A percentile compares a stretch with the other conserved stretches of the same genome.
Evolutionary conservation across 2,113 vertebrate genomes (phyloP).

Genomic region (Potamarius usumacintae): DNA sequence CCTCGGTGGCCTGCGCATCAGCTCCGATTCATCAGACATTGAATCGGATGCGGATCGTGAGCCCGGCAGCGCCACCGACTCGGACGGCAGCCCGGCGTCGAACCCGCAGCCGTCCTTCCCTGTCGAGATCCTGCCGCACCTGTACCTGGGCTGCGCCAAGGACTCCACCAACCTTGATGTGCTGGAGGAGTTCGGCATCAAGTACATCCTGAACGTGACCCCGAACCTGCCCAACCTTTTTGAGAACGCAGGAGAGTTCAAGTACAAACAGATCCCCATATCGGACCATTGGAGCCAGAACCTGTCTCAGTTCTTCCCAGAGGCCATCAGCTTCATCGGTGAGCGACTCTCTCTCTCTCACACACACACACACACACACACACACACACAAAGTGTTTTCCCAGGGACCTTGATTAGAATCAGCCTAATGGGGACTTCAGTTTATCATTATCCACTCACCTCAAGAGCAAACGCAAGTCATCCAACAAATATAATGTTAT

Average conservation of each 20-base stretch:
- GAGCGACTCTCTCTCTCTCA: slow-evolving; percentile 65
- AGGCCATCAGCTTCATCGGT: slow-evolving; percentile 98
- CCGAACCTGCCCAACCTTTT: slow-evolving; percentile 98
- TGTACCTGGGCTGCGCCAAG: slow-evolving; percentile 92
- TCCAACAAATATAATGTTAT: background rate
- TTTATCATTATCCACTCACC: background rate
- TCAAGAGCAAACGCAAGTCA: background rate
- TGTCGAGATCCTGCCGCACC: slow-evolving; percentile 86
- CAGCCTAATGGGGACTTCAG: background rate
- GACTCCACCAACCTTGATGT: slow-evolving; percentile 98
- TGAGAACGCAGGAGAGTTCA: slow-evolving; percentile 95
- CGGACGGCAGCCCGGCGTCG: slow-evolving; percentile 76
- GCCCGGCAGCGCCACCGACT: slow-evolving; percentile 76
- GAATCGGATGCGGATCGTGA: slow-evolving; percentile 84
- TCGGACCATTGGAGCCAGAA: slow-evolving; percentile 99
- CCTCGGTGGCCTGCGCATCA: slow-evolving; percentile 80
- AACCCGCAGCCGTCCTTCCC: slow-evolving; percentile 80
- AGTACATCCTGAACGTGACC: slow-evolving; percentile 98
- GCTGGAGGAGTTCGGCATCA: slow-evolving; percentile 97
- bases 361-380: background rate
- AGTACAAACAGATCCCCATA: slow-evolving; percentile 99
- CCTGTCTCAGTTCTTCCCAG: slow-evolving; percentile 96
- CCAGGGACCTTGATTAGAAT: background rate
- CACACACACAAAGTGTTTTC: background rate
- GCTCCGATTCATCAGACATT: slow-evolving; percentile 78